Evolutionary conservation across 2,113 vertebrate species (phyloP).

Genomic region (Numida meleagris): DNA sequence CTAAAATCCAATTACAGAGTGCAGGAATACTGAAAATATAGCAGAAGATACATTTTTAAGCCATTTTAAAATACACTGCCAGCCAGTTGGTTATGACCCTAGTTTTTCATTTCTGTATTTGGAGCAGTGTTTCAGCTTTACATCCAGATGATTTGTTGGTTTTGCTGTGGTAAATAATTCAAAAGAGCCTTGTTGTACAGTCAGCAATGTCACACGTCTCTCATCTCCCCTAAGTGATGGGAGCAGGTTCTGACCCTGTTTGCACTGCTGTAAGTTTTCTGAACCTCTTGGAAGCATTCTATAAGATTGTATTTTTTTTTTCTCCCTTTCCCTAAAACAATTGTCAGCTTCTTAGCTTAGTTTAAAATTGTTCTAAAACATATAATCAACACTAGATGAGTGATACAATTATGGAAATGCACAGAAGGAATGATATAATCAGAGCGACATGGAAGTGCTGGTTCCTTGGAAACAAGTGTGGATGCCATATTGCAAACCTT

Average conservation of each 20-base stretch:
- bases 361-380: not conserved
- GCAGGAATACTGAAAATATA: not conserved
- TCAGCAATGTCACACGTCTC: not conserved
- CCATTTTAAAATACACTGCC: not conserved
- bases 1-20: not conserved
- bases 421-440: not conserved
- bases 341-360: not conserved
- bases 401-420: too few relatives aligned
- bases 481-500: not conserved
- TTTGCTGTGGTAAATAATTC: slow-evolving; percentile 45
- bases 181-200: not conserved
- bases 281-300: not conserved
- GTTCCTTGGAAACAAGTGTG: not conserved
- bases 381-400: too few relatives aligned
- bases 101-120: slow-evolving; percentile 6
- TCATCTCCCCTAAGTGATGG: not conserved
- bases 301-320: not conserved
- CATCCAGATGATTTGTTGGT: not conserved
- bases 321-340: not conserved
- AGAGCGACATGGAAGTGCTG: not conserved
- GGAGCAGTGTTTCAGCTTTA: not conserved
- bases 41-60: not conserved
- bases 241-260: not conserved
- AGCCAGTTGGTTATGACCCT: not conserved
- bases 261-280: not conserved